phyloP scores from a whole-genome alignment of 64 coral and sea anemone species.

The Catalaphyllia jardinei region DNA sequence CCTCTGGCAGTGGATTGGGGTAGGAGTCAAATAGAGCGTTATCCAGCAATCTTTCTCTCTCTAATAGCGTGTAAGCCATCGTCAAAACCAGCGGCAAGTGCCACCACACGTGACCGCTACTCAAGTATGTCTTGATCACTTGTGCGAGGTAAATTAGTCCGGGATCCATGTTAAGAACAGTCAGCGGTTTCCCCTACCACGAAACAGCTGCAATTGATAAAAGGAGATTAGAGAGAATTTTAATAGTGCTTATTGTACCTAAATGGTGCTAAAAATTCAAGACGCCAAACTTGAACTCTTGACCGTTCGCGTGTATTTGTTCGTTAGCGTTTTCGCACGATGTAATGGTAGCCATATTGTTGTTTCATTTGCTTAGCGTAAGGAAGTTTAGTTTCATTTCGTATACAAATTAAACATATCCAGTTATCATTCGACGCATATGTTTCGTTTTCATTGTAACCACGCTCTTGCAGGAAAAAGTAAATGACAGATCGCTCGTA shows the following conservation, averaged over 20 bases:
- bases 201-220: neutral
- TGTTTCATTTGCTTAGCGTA: no score
- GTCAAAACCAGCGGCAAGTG: conserved; percentile 71
- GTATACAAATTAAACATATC: no score
- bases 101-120: conserved; percentile 59
- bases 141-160: neutral
- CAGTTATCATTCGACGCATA: no score
- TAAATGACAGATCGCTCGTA: no score
- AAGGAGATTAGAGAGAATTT: neutral
- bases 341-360: no score
- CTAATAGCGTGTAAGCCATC: conserved; percentile 64
- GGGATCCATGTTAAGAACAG: conserved; percentile 26
- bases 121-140: neutral
- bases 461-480: no score
- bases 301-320: neutral
- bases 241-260: neutral
- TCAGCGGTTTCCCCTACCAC: neutral
- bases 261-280: no score
- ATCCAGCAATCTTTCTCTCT: conserved; percentile 48
- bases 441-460: no score
- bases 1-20: conserved; percentile 54
- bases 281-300: neutral
- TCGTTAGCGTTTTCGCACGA: no score
- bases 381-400: no score
- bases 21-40: conserved; percentile 70